Evolutionary conservation across 2,797 vertebrate species (phyloP).

Genomic region (Sebastes cheni): DNA sequence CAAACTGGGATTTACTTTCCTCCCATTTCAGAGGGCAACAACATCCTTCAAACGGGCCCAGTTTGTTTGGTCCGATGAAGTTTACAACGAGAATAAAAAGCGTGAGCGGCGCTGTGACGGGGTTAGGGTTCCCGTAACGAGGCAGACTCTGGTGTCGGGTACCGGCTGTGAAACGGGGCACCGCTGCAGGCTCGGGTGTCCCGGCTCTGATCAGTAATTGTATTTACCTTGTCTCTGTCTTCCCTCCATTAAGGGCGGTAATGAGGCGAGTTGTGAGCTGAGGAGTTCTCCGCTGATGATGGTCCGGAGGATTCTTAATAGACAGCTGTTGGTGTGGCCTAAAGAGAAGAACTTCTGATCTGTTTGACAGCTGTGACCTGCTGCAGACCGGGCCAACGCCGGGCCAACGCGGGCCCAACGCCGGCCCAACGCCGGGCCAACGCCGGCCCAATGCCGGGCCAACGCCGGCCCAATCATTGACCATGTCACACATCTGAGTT

Average conservation of each 20-base stretch:
- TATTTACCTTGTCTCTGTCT: constrained; percentile 74
- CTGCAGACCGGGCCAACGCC: background rate
- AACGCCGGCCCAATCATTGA: too few relatives aligned
- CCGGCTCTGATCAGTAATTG: constrained; percentile 60
- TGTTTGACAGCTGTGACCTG: constrained; percentile 62
- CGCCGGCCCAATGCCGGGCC: too few relatives aligned
- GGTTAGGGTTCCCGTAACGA: constrained; percentile 39
- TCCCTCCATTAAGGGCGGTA: constrained; percentile 68
- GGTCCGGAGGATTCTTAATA: constrained; percentile 65
- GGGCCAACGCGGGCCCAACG: background rate
- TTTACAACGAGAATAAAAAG: constrained; percentile 38
- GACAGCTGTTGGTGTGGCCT: constrained; percentile 75
- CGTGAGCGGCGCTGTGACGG: background rate
- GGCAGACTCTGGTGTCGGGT: constrained; percentile 55
- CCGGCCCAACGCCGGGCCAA: accelerated
- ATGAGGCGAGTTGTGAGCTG: constrained; percentile 70
- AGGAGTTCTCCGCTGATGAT: constrained; percentile 60
- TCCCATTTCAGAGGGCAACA: constrained; percentile 21
- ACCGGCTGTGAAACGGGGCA: constrained; percentile 59
- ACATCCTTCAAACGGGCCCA: constrained; percentile 3
- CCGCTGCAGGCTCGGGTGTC: constrained; percentile 47
- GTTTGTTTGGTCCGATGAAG: background rate
- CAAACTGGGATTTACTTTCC: constrained; percentile 45
- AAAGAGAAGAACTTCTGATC: constrained; percentile 69
- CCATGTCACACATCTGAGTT: background rate